Evolutionary conservation across 2,113 vertebrate genomes (phyloP).

Genomic region (Lasiurus borealis): DNA sequence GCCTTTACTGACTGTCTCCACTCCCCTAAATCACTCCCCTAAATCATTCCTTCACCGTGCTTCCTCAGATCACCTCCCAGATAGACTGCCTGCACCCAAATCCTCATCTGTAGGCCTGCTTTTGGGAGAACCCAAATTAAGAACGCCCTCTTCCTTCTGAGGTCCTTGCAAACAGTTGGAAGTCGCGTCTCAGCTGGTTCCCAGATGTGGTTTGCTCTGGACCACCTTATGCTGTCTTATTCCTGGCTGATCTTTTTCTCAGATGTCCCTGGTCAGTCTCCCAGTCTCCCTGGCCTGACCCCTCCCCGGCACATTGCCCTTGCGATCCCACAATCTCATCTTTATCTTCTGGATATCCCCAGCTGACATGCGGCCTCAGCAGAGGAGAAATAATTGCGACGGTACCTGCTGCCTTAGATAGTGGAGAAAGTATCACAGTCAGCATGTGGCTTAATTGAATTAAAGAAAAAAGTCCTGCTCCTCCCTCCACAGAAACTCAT

Average conservation of each 20-base stretch:
- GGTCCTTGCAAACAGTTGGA: background rate
- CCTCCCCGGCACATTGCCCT: background rate
- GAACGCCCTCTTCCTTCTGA: background rate
- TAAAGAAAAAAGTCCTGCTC: constrained; percentile 68
- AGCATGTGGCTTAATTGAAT: constrained; percentile 82
- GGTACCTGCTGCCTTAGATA: constrained; percentile 79
- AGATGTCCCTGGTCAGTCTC: background rate
- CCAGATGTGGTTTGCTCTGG: background rate
- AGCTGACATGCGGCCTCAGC: constrained; percentile 61
- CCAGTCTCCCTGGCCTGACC: background rate
- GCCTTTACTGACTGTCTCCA: background rate
- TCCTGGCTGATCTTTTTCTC: background rate
- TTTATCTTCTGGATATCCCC: constrained; percentile 52
- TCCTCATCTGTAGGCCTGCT: background rate
- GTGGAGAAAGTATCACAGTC: constrained; percentile 75
- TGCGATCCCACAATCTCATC: constrained; percentile 54
- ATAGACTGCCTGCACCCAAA: background rate
- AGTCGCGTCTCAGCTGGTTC: background rate
- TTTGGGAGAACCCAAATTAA: background rate
- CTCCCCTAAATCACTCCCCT: background rate
- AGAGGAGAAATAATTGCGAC: constrained; percentile 77
- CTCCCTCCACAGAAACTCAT: constrained; percentile 60
- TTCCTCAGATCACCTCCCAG: background rate
- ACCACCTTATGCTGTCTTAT: background rate
- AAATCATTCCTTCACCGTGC: background rate